phyloP scores from a whole-genome alignment of 2,113 vertebrate species.

The Saccopteryx bilineata region DNA sequence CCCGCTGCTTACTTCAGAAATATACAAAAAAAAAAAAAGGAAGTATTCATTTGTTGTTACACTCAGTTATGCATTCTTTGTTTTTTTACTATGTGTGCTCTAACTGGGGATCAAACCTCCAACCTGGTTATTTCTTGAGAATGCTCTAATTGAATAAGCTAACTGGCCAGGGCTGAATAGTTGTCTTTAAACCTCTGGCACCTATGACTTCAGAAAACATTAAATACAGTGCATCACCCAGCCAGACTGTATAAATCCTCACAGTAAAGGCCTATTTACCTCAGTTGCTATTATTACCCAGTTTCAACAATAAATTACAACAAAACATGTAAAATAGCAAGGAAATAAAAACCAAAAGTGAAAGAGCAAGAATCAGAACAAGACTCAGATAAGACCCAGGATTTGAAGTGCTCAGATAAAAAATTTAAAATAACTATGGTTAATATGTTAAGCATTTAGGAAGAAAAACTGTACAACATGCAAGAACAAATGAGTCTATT shows the following conservation, averaged over 20 bases:
- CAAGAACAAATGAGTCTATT: not conserved
- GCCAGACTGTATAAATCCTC: not conserved
- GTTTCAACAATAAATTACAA: not conserved
- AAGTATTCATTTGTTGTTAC: no score
- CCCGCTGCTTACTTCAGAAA: no score
- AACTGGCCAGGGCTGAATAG: no score
- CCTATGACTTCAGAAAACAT: not conserved
- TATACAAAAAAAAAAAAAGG: no score
- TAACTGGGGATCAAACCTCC: no score
- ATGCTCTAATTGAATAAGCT: no score
- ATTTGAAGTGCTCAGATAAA: not conserved
- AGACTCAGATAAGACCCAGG: not conserved
- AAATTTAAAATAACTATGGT: not conserved
- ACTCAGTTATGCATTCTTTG: no score
- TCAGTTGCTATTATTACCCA: not conserved
- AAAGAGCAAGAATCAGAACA: not conserved
- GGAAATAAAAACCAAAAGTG: not conserved
- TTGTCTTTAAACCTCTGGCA: not conserved
- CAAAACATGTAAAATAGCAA: not conserved
- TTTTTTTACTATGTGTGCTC: no score
- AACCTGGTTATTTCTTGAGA: no score
- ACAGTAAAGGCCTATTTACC: not conserved
- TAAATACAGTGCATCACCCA: not conserved
- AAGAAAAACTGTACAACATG: not conserved
- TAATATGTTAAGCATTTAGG: not conserved